Evolutionary conservation across 2,797 vertebrate species (phyloP).

Genomic region (Harpagifer antarcticus): DNA sequence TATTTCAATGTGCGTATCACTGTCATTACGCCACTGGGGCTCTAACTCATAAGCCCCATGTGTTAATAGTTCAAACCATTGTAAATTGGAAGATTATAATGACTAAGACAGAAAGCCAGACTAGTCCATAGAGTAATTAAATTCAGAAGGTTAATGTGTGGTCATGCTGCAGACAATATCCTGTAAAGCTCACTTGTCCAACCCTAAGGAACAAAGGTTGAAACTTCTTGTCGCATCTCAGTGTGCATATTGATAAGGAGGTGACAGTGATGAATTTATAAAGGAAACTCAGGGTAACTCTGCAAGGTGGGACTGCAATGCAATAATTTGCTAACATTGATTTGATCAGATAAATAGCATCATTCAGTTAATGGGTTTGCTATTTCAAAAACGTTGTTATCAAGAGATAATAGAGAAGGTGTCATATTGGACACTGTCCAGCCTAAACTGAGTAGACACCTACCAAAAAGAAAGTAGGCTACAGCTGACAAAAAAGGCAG

Average conservation of each 20-base stretch:
- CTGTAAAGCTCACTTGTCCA: conserved; percentile 18
- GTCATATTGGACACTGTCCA: background rate
- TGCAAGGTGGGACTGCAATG: background rate
- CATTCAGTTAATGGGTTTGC: background rate
- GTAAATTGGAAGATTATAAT: conserved; percentile 24
- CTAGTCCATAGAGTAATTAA: conserved; percentile 31
- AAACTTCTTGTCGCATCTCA: conserved; percentile 37
- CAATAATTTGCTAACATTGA: background rate
- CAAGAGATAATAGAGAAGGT: background rate
- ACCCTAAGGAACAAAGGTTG: conserved; percentile 12
- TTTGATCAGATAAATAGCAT: conserved; percentile 3
- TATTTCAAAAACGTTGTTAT: background rate
- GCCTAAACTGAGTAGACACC: background rate
- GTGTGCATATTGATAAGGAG: conserved; percentile 45
- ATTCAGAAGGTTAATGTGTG: conserved; percentile 58
- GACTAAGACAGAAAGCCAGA: conserved; percentile 11
- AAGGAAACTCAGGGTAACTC: background rate
- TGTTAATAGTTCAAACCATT: conserved; percentile 43
- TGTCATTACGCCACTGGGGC: background rate
- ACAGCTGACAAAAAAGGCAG: background rate
- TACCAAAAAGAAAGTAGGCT: background rate
- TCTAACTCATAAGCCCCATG: conserved; percentile 8
- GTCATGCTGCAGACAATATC: conserved; percentile 39
- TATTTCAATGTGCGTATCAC: conserved; percentile 2
- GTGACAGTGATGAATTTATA: background rate